phyloP scores from a whole-genome alignment of 2,113 vertebrate genomes.

The Chlamydotis undulata region DNA sequence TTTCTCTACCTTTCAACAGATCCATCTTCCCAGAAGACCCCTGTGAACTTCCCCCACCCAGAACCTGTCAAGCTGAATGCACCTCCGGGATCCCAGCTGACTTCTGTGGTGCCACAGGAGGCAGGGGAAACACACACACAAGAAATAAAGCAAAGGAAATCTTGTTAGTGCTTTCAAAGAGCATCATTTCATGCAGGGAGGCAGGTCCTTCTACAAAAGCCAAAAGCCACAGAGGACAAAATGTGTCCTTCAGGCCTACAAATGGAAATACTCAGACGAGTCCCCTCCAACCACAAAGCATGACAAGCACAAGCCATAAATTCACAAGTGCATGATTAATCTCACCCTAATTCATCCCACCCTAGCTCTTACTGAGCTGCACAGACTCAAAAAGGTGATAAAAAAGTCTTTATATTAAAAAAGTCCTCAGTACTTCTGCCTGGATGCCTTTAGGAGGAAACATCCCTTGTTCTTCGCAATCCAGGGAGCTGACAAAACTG shows the following conservation, averaged over 20 bases:
- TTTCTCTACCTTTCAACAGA: not conserved
- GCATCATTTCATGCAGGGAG: not conserved
- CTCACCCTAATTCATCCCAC: not conserved
- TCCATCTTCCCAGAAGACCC: not conserved
- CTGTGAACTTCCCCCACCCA: not conserved
- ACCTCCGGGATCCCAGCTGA: not conserved
- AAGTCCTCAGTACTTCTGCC: not conserved
- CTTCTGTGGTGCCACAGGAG: fast-evolving
- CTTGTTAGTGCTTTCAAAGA: not conserved
- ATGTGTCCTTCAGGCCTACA: not conserved
- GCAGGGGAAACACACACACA: not conserved
- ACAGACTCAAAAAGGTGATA: not conserved
- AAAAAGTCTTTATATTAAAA: not conserved
- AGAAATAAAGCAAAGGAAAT: not conserved
- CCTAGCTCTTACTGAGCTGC: not conserved
- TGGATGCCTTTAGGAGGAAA: not conserved
- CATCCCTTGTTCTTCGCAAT: fast-evolving
- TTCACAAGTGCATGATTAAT: fast-evolving
- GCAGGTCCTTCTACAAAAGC: not conserved
- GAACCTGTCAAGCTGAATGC: not conserved
- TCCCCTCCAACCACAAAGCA: not conserved
- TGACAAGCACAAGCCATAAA: not conserved
- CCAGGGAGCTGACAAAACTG: not conserved
- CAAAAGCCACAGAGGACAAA: not conserved
- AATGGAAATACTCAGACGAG: not conserved